Evolutionary conservation across 2,113 vertebrate species (phyloP).

Genomic region (Probosciger aterrimus): DNA sequence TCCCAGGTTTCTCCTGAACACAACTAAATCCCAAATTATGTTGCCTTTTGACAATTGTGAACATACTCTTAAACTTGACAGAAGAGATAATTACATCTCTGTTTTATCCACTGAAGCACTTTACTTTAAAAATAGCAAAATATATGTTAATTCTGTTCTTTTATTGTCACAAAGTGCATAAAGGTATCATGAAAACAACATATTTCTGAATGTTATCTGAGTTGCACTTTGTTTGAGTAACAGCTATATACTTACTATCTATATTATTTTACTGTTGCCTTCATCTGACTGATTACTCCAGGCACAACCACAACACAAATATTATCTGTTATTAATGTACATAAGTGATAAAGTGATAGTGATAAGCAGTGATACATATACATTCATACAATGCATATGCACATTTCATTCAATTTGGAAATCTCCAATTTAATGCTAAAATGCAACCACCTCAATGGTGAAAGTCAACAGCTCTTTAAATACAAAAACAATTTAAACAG

Average conservation of each 20-base stretch:
- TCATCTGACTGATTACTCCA: neutral
- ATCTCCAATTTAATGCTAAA: neutral
- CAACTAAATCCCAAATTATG: neutral
- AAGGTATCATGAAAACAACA: neutral
- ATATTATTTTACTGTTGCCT: neutral
- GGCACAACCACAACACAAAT: neutral
- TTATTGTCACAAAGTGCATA: neutral
- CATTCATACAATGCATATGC: neutral
- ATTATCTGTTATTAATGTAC: neutral
- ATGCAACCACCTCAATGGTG: neutral
- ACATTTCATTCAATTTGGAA: neutral
- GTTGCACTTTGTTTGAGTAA: neutral
- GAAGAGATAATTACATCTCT: neutral
- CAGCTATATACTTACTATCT: neutral
- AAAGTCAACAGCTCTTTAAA: neutral
- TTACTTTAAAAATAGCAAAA: neutral
- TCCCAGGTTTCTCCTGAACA: neutral
- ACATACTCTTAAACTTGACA: neutral
- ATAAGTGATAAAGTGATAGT: neutral
- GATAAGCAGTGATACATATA: neutral
- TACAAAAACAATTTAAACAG: neutral
- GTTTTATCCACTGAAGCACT: neutral
- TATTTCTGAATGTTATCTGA: neutral
- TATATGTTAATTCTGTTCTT: neutral
- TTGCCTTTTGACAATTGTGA: neutral